These are phyloP conservation scores for Prosopocoilus inquinatus DNA, from an alignment of 2,888 invertebrate species.

Conservation along the genomic window DNA sequence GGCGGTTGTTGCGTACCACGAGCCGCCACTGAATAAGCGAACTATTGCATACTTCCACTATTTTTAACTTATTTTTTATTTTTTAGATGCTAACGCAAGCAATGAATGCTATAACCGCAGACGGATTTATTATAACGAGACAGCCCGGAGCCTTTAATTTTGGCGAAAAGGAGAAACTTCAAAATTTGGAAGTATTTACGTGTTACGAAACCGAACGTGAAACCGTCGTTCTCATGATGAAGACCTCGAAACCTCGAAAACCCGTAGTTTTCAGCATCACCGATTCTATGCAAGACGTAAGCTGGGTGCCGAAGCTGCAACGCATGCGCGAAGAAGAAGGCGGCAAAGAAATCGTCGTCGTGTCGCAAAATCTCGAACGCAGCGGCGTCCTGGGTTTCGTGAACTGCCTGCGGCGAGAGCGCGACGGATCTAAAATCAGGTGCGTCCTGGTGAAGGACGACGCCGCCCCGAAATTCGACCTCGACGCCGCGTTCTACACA, in stretches of 20 bases:
- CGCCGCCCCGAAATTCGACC: conserved; percentile 67
- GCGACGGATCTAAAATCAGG: conserved; percentile 55
- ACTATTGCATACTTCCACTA: neutral
- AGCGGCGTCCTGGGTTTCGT: conserved; percentile 85
- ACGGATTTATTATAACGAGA: too few relatives aligned
- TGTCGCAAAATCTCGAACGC: conserved; percentile 61
- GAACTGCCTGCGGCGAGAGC: conserved; percentile 80
- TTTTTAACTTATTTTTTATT: neutral
- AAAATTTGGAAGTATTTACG: neutral
- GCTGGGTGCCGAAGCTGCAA: neutral
- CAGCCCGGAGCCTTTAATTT: too few relatives aligned
- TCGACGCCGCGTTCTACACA: conserved; percentile 62
- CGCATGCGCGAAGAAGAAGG: conserved; percentile 31
- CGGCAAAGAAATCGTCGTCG: conserved; percentile 55
- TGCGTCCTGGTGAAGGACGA: conserved; percentile 58
- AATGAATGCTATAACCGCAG: too few relatives aligned
- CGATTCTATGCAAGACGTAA: neutral
- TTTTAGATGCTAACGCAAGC: neutral
- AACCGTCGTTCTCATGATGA: neutral
- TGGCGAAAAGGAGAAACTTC: too few relatives aligned
- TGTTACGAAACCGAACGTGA: neutral
- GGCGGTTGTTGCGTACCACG: too few relatives aligned
- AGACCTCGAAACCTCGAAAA: too few relatives aligned
- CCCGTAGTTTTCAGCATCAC: too few relatives aligned
- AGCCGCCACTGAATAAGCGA: too few relatives aligned